Evolutionary conservation across 2,888 invertebrate genomes (phyloP), one percentile per base, ranked within the genome.

Genomic region (Aromia moschata): DNA sequence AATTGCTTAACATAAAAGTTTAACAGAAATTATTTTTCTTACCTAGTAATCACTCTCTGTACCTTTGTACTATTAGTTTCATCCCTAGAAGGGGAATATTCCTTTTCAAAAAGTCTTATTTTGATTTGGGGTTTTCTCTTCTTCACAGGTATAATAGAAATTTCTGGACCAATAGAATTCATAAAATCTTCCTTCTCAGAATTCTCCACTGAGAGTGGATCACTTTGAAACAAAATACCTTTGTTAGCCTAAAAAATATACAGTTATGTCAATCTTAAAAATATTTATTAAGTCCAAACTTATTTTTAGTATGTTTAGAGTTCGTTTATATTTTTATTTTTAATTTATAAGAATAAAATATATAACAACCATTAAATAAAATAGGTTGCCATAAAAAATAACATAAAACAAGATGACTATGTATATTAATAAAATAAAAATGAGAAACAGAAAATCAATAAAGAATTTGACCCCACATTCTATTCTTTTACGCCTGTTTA

Each of bases 111-210:
- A 4, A 71, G 56, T 63, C 65, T 68, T 41, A 75, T 72, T 67
- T 76, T 75, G 49, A 74, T 65, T 41, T 64, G 61, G 0, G 73
- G 66, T 40, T 60, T 70, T 59, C 65, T 65, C 52, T 65, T 71
- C 25, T 59, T 70, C 3, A 75, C 68, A 5, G 74, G 74, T 53
- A 72, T 71, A 53, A 76, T 73, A 12, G 74, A 68, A 31, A 76
- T 69, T 58, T 76, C 74, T 31, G 75, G 74, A 16, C 67, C 67
- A 40, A 70, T 56, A 4, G 59, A 61, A 49, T 56, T 58, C 11
- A 61, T 61, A 25, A 63, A 10, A 38, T 70, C 70, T 59, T 72
- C 67, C 49, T 43, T 57, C 46, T 53, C 47, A 17, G 16, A 12
- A 18, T 56, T 33, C 37, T 36, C 31, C 20, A 16, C 17, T 12